These are phyloP conservation scores for Melieria picta DNA, from an alignment of 2,888 invertebrate genomes.

Conservation along the genomic window DNA sequence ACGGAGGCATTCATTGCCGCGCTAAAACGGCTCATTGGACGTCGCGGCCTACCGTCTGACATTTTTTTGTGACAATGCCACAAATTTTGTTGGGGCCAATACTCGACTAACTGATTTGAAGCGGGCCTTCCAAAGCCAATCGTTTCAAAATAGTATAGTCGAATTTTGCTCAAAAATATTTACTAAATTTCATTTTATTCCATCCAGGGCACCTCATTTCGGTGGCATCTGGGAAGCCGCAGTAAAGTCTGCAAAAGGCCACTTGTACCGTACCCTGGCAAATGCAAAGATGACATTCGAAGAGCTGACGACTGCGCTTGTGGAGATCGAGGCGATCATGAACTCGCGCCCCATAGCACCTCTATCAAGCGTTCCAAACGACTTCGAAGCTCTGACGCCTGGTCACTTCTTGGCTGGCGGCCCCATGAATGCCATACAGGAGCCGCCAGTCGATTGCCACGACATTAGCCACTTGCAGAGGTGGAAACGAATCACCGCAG, in stretches of 20 bases:
- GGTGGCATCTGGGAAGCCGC: conserved; percentile 27
- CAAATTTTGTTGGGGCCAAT: conserved; percentile 28
- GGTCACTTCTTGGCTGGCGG: conserved; percentile 35
- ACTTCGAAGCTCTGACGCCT: conserved; percentile 29
- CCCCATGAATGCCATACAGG: conserved; percentile 19
- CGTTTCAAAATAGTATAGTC: not conserved
- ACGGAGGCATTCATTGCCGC: conserved; percentile 34
- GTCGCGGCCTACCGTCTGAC: conserved; percentile 28
- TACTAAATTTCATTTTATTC: conserved; percentile 6
- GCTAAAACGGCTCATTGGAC: conserved; percentile 33
- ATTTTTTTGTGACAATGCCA: conserved; percentile 33
- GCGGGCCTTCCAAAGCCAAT: too few species aligned
- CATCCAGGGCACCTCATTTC: conserved; percentile 11
- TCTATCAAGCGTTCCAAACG: conserved; percentile 26
- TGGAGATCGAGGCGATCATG: conserved; percentile 35
- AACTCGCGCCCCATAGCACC: conserved; percentile 36
- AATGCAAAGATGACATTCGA: conserved; percentile 28
- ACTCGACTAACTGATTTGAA: conserved; percentile 10
- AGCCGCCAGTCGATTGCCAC: not conserved
- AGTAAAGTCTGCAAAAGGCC: conserved; percentile 32
- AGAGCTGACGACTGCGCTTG: conserved; percentile 31
- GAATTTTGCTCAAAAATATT: not conserved
- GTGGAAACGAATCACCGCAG: conserved; percentile 12
- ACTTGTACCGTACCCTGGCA: conserved; percentile 19
- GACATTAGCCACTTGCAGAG: conserved; percentile 18